A percentile compares a stretch with the other conserved stretches of the same genome.
Conservation (phyloP, 2,113 vertebrate species). For the Odocoileus hemionus region DNA sequence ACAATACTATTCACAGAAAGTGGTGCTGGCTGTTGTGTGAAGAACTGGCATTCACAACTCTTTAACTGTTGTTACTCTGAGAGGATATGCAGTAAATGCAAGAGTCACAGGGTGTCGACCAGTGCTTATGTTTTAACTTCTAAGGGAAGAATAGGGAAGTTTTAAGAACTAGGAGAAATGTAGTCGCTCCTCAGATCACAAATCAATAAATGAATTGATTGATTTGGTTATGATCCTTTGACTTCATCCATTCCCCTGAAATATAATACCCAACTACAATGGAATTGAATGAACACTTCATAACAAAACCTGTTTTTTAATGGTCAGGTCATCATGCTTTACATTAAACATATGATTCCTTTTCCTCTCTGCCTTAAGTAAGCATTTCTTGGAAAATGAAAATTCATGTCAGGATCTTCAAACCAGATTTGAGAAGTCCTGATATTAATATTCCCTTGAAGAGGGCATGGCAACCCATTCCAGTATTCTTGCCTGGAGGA, state of each 20-base stretch:
- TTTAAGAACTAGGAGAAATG: not conserved
- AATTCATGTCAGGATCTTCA: not conserved
- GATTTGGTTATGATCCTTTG: not conserved
- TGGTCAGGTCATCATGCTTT: not conserved
- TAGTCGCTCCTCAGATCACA: not conserved
- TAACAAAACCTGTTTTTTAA: not conserved
- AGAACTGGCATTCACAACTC: not conserved
- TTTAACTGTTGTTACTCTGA: not conserved
- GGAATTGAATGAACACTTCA: not conserved
- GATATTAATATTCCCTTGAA: not conserved
- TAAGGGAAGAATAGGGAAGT: not conserved
- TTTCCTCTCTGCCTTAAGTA: not conserved
- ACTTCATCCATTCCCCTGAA: not conserved
- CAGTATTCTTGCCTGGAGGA: not conserved
- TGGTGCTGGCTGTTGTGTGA: not conserved
- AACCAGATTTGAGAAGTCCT: not conserved
- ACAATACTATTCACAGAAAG: not conserved
- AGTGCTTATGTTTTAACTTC: not conserved
- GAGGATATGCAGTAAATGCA: not conserved
- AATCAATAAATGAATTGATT: not conserved
- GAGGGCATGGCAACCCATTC: not conserved
- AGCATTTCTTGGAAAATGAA: not conserved
- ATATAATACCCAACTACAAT: not conserved
- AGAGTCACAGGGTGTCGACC: not conserved
- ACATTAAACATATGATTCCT: not conserved